A percentile compares a stretch with the other conserved stretches of the same genome.
Conservation (phyloP, 2,113 vertebrate species). For the Thymallus thymallus region DNA sequence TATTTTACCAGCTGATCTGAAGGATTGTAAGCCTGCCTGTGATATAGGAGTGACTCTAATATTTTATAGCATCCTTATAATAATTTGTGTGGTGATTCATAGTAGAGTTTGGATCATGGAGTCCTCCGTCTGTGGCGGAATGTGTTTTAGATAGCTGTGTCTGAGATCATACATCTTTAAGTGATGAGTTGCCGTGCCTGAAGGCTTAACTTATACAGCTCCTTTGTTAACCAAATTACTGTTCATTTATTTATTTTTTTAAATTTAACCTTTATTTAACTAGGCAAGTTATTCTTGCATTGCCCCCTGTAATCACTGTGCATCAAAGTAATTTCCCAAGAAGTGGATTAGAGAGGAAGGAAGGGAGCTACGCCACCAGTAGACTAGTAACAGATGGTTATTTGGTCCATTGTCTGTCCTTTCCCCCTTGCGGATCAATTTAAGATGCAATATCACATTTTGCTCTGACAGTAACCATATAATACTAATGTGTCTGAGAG, state of each 20-base stretch:
- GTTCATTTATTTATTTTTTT: too few species aligned
- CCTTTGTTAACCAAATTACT: conserved; percentile 55
- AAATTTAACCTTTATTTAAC: too few species aligned
- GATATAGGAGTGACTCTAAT: conserved; percentile 4
- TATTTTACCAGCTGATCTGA: conserved; percentile 41
- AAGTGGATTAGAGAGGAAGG: conserved; percentile 35
- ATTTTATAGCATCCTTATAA: too few species aligned
- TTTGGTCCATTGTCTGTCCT: conserved; percentile 25
- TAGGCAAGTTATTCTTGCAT: conserved; percentile 38
- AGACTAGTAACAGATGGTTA: conserved; percentile 13
- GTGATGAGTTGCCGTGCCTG: conserved; percentile 48
- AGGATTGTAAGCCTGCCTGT: conserved; percentile 38
- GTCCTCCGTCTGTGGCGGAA: conserved; percentile 39
- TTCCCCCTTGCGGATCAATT: conserved; percentile 28
- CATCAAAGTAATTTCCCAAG: conserved; percentile 49
- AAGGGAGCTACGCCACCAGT: not conserved
- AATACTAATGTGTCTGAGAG: conserved; percentile 2
- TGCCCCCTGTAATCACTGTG: conserved; percentile 55
- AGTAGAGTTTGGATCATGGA: not conserved
- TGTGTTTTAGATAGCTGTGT: conserved; percentile 45
- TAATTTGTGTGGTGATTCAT: not conserved
- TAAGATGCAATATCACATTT: conserved; percentile 32
- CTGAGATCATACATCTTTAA: conserved; percentile 51
- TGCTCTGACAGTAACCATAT: conserved; percentile 8
- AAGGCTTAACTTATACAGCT: conserved; percentile 51